These are phyloP conservation scores for Norana najaformis DNA, from an alignment of 2,888 invertebrate genomes.

Conservation along the genomic window DNA sequence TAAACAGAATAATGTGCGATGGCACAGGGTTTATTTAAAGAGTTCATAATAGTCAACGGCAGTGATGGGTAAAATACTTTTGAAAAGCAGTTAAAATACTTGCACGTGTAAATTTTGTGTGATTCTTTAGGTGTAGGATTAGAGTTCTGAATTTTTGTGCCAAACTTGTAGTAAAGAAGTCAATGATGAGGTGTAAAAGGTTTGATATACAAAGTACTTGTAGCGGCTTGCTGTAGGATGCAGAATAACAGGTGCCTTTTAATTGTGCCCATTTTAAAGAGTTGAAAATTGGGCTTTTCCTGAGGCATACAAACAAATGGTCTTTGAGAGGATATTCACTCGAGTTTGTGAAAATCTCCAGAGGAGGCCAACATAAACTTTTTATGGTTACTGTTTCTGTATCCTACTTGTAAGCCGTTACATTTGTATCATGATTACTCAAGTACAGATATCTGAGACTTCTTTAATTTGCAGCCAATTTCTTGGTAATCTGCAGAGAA, in stretches of 20 bases:
- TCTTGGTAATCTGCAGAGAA: neutral
- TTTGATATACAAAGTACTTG: neutral
- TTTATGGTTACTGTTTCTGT: neutral
- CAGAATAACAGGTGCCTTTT: neutral
- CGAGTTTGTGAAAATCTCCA: slow-evolving; percentile 13
- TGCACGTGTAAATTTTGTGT: neutral
- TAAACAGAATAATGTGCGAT: too few species aligned
- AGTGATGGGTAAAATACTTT: too few species aligned
- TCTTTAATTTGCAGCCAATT: neutral
- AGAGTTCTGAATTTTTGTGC: neutral
- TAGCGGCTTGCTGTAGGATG: neutral
- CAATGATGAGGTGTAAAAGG: slow-evolving; percentile 28
- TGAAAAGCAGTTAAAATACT: neutral
- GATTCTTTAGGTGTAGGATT: neutral
- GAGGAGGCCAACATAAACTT: neutral
- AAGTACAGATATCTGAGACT: neutral
- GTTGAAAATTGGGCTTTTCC: slow-evolving; percentile 13
- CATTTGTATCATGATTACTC: slow-evolving; percentile 23
- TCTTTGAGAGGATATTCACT: neutral
- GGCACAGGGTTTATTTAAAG: too few species aligned
- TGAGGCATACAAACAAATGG: slow-evolving; percentile 6
- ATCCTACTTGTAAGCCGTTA: neutral
- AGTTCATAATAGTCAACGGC: too few species aligned
- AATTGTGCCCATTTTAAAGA: neutral
- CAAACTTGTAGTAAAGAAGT: neutral